Evolutionary conservation across 2,888 invertebrate genomes (phyloP).

Genomic region (Isoperla grammatica): DNA sequence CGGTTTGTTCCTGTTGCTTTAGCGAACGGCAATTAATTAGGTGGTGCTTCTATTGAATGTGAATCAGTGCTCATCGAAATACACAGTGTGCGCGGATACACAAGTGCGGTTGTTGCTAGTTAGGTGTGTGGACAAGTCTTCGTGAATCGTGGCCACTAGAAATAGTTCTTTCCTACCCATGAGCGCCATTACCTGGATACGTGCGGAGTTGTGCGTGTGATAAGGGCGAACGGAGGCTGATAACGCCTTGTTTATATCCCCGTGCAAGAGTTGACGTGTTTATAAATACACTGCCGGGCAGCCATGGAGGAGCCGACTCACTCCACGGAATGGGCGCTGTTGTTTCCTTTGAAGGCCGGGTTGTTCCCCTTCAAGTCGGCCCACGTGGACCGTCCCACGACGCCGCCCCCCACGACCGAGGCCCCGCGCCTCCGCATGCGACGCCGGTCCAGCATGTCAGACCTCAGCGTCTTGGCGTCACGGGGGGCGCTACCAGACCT

Average conservation of each 20-base stretch:
- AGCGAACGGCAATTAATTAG: too few relatives aligned
- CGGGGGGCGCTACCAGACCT: constrained; percentile 63
- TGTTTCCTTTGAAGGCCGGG: constrained; percentile 53
- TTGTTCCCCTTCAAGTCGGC: constrained; percentile 52
- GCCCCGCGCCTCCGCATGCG: constrained; percentile 43
- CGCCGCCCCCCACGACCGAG: not conserved
- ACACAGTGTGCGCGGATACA: too few relatives aligned
- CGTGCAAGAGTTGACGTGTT: not conserved
- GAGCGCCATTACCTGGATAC: not conserved
- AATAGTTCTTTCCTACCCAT: too few relatives aligned
- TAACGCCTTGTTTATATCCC: not conserved
- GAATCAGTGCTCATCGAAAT: too few relatives aligned
- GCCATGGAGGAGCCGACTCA: constrained; percentile 44
- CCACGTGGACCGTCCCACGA: constrained; percentile 5
- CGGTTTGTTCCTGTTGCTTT: too few relatives aligned
- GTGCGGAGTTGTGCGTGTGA: not conserved
- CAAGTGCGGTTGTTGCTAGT: too few relatives aligned
- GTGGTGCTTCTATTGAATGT: too few relatives aligned
- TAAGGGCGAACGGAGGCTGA: not conserved
- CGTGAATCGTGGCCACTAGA: too few relatives aligned
- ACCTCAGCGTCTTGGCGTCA: constrained; percentile 57
- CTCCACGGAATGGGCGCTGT: constrained; percentile 53
- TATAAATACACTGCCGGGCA: not conserved
- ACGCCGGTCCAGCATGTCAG: constrained; percentile 66
- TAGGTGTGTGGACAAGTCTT: too few relatives aligned